phyloP scores from a whole-genome alignment of 2,797 vertebrate species.

The Linurgus olivaceus region DNA sequence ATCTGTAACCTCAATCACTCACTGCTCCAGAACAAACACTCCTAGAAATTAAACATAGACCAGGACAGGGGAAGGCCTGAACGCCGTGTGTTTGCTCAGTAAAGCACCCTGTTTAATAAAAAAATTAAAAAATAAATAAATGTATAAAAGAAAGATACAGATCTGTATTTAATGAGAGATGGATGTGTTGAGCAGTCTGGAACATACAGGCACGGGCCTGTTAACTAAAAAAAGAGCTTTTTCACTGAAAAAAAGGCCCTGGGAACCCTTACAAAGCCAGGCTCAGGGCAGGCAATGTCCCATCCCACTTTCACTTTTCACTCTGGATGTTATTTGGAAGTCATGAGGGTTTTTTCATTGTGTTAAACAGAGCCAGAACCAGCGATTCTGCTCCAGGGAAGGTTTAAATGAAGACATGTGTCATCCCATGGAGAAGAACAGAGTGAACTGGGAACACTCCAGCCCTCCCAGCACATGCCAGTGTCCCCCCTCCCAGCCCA shows the following conservation, averaged over 20 bases:
- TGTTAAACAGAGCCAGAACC: constrained; percentile 28
- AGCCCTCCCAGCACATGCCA: background rate
- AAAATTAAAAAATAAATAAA: background rate
- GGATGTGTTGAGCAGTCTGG: constrained; percentile 28
- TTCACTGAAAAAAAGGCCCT: background rate
- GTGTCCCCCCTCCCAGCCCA: background rate
- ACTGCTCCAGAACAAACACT: constrained; percentile 57
- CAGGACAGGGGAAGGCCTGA: background rate
- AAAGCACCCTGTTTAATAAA: background rate
- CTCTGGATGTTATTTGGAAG: constrained; percentile 13
- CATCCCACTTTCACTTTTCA: constrained; percentile 36
- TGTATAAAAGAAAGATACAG: background rate
- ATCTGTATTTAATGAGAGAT: constrained; percentile 30
- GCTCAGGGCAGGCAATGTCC: background rate
- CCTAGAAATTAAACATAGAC: background rate
- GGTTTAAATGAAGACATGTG: constrained; percentile 44
- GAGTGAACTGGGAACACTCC: background rate
- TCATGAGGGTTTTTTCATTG: background rate
- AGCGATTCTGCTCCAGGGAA: background rate
- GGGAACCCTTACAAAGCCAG: constrained; percentile 1
- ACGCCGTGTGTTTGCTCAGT: background rate
- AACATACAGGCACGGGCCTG: background rate
- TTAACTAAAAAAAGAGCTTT: background rate
- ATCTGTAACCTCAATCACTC: constrained; percentile 55
- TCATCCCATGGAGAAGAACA: background rate